Base-by-base conservation (phyloP, 2,888 invertebrate genomes). In the Oscheius sp. region DNA sequence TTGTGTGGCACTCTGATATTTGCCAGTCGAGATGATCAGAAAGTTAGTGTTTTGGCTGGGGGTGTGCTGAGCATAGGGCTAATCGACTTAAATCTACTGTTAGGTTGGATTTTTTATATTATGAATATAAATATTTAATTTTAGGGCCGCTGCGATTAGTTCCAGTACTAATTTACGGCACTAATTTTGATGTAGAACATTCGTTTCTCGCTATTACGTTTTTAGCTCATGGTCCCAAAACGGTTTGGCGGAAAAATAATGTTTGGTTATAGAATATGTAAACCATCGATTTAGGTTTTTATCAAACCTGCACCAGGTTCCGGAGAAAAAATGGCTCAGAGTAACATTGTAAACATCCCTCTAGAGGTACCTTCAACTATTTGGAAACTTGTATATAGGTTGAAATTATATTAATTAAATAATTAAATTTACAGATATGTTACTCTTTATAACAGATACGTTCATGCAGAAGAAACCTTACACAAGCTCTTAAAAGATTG, bases 81-180 rank as follows among this genome's bases (percentile, higher is more conserved):
- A 12, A 53, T 72, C 13, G 66, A 72, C 29, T 23, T 72, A 16
- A 25, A 13, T 12, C 13, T 3, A 9, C n/a, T 41, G 2, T 46
- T 56, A 18, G 55, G 72, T 72, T 13, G 6, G 35, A 35, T 3
- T 6, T 35, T 35, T 35, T 35, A 3, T 9, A 6, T 35, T 35
- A 3, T 35, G n/a, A n/a, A n/a, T 35, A 6, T 9, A 35, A 35
- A 35, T 6, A 3, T 35, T 35, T 35, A 35, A 35, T 9, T 6
- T 25, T 29, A 72, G 72, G 23, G 16, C 18, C 64, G 13, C 45
- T 66, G 18, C 12, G 45, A 18, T 9, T 72, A 41, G 21, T 43
- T 21, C 72, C 72, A n/a, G 9, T 64, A 9, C 18, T 66, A 9
- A 13, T 72, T 9, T 66, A 72, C 49, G 72, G 66, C n/a, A 46